Evolutionary conservation across 1,140 invertebrate species (phyloP), one percentile per base, ranked within the genome.

Genomic region (Tetragonula clypearis): DNA sequence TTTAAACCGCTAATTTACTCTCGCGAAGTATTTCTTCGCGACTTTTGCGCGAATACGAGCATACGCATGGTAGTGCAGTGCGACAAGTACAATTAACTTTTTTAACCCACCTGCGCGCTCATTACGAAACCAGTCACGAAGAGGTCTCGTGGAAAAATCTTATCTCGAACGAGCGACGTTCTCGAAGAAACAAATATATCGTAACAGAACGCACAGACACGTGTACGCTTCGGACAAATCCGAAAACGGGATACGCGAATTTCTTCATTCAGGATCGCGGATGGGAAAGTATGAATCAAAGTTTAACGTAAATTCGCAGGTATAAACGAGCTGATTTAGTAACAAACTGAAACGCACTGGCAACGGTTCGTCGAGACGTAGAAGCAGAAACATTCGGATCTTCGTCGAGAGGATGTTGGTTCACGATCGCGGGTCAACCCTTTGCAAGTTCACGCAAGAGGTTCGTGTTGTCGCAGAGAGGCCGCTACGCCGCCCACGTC

Each of bases 371-470:
- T 11, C 41, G 56, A 65, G 69, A 14, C n/a, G 41, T 62, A 68
- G 41, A 53, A 35, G 77, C 72, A 69, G 58, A 68, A 72, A 84
- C n/a, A 73, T 72, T 68, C 58, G 68, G 56, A 68, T 81, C 53
- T 60, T 9, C 12, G 30, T 4, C 12, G 30, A 21, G 66, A 41
- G 56, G 49, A 35, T 62, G n/a, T 23, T 55, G n/a, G 74, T 69
- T 41, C 41, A 62, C n/a, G 82, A 72, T 58, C 65, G 65, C 35
- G 69, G 23, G 26, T 58, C 49, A 56, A 49, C 49, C 58, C 83
- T 81, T 69, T 60, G 84, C 68, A n/a, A 75, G 78, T 68, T 81
- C 71, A 71, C 83, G 83, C 83, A 84, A 60, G 83, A 85, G 78
- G 77, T 85, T 65, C 78, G 68, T 78, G 78, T 80, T 53, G 78